Evolutionary conservation across 2,113 vertebrate species (phyloP).

Genomic region (Malaclemys terrapin): DNA sequence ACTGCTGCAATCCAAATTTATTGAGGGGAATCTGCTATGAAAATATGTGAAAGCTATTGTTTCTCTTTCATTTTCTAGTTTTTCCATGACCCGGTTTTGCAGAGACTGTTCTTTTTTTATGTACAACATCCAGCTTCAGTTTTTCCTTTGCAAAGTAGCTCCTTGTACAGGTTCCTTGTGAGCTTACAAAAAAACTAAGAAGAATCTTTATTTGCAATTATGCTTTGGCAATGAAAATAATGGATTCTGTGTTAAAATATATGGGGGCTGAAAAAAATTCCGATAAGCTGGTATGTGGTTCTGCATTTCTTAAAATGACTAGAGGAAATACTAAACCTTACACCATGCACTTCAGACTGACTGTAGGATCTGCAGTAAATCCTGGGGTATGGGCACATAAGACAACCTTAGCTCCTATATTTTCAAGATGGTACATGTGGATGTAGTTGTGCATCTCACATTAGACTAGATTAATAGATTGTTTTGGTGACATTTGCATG

Average conservation of each 20-base stretch:
- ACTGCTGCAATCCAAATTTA: conserved; percentile 68
- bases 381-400: not conserved
- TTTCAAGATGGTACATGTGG: conserved; percentile 14
- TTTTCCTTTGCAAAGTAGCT: not conserved
- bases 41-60: conserved; percentile 46
- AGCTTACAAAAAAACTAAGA: not conserved
- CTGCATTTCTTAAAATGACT: not conserved
- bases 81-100: conserved; percentile 1
- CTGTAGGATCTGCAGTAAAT: not conserved
- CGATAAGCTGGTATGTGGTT: not conserved
- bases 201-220: not conserved
- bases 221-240: not conserved
- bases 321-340: not conserved
- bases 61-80: conserved; percentile 6
- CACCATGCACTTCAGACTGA: conserved; percentile 7
- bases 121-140: not conserved
- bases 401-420: not conserved
- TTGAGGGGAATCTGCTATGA: conserved; percentile 45
- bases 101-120: conserved; percentile 33
- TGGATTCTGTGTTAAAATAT: not conserved
- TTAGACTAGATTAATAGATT: not conserved
- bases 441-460: not conserved
- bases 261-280: not conserved
- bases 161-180: not conserved
- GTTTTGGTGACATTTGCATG: rapidly evolving